Conservation (phyloP, 1,140 invertebrate species). For the Piezodorus guildinii region DNA sequence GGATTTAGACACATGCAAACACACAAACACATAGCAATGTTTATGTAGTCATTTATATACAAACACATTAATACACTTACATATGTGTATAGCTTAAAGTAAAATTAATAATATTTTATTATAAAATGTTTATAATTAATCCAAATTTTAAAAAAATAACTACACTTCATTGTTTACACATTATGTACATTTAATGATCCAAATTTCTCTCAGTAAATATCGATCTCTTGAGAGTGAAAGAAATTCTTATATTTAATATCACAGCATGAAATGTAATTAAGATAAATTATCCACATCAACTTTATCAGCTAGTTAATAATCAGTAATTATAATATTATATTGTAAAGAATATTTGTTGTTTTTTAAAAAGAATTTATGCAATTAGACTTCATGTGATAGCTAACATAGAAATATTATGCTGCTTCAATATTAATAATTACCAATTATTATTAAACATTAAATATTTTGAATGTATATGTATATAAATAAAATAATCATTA, state of each 20-base stretch:
- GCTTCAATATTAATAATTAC: too few species aligned
- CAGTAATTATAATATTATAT: not conserved
- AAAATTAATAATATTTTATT: constrained; percentile 19
- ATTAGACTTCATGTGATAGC: not conserved
- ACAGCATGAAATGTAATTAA: constrained; percentile 16
- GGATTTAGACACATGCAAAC: too few species aligned
- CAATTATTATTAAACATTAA: not conserved
- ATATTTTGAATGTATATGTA: not conserved
- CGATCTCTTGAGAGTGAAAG: not conserved
- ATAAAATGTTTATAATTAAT: constrained; percentile 12
- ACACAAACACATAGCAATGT: too few species aligned
- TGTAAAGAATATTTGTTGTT: not conserved
- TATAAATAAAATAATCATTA: not conserved
- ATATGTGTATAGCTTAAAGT: not conserved
- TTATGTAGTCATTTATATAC: too few species aligned
- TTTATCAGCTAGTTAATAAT: not conserved
- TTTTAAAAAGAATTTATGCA: not conserved
- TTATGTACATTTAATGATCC: constrained; percentile 11
- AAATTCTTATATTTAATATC: constrained; percentile 20
- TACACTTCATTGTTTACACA: constrained; percentile 18
- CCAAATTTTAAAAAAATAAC: constrained; percentile 22
- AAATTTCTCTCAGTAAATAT: constrained; percentile 8
- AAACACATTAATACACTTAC: too few species aligned
- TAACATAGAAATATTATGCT: not conserved
- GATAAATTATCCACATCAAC: not conserved